Conservation (phyloP, 1,140 invertebrate genomes). For the Papilio dardanus region DNA sequence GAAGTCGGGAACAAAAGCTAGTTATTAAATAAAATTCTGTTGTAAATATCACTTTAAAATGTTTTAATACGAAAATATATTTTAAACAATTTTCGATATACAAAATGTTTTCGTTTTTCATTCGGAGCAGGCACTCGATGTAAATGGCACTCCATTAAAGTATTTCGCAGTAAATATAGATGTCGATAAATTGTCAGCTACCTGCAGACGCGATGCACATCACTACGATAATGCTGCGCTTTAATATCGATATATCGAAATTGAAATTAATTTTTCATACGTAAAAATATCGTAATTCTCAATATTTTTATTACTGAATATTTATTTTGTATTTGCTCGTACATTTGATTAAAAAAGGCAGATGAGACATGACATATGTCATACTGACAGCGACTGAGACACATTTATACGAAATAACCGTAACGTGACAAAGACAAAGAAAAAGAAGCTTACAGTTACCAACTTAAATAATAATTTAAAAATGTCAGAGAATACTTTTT, state of each 20-base stretch:
- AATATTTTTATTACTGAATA: too few species aligned
- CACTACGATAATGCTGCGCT: not conserved
- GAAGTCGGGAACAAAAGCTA: too few species aligned
- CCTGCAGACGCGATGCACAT: not conserved
- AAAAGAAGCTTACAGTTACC: not conserved
- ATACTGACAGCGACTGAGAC: too few species aligned
- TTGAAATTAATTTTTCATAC: not conserved
- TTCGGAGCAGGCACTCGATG: not conserved
- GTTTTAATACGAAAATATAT: not conserved
- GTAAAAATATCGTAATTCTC: too few species aligned
- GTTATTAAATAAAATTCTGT: not conserved
- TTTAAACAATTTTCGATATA: not conserved
- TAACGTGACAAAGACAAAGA: not conserved
- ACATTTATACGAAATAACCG: not conserved
- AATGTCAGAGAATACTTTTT: slow-evolving; percentile 8
- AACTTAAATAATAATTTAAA: not conserved
- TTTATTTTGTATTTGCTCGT: too few species aligned
- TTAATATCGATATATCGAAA: not conserved
- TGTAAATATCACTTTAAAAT: too few species aligned
- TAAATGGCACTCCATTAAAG: slow-evolving; percentile 21
- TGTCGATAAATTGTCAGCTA: slow-evolving; percentile 15
- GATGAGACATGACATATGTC: too few species aligned
- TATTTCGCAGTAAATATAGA: not conserved
- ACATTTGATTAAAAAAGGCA: too few species aligned
- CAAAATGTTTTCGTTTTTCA: not conserved